These are phyloP conservation scores for Lacerta bilineata DNA, from an alignment of 2,797 vertebrate genomes.

Conservation along the genomic window DNA sequence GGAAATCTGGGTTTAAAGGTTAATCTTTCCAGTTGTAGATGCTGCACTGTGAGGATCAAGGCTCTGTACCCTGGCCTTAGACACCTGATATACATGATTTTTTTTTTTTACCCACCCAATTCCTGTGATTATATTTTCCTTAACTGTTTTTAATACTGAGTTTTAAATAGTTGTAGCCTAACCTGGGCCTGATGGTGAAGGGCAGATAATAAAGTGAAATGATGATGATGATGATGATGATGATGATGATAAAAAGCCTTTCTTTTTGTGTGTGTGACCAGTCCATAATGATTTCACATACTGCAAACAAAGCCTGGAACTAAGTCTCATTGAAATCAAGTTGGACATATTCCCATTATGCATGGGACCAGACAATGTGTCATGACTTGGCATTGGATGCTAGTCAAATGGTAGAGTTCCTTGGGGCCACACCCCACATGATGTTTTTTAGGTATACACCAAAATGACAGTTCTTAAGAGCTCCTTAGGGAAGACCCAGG, in stretches of 20 bases:
- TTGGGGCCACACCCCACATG: background rate
- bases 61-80: too few species aligned
- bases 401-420: background rate
- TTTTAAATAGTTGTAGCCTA: too few species aligned
- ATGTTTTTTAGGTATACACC: background rate
- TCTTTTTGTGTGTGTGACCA: background rate
- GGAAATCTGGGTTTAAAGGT: background rate
- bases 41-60: background rate
- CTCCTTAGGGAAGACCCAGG: background rate
- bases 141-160: too few species aligned
- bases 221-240: too few species aligned
- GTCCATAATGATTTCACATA: background rate
- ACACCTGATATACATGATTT: too few species aligned
- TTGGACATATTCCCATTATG: background rate
- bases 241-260: too few species aligned
- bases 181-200: too few species aligned
- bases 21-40: background rate
- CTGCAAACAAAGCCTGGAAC: background rate
- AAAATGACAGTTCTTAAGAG: slow-evolving; percentile 1
- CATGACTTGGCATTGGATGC: background rate
- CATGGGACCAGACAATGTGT: background rate
- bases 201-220: too few species aligned
- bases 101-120: too few species aligned
- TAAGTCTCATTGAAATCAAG: background rate
- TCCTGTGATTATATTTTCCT: too few species aligned